These are phyloP conservation scores for Pogonophryne albipinna DNA, from an alignment of 2,797 vertebrate species.

Conservation along the genomic window DNA sequence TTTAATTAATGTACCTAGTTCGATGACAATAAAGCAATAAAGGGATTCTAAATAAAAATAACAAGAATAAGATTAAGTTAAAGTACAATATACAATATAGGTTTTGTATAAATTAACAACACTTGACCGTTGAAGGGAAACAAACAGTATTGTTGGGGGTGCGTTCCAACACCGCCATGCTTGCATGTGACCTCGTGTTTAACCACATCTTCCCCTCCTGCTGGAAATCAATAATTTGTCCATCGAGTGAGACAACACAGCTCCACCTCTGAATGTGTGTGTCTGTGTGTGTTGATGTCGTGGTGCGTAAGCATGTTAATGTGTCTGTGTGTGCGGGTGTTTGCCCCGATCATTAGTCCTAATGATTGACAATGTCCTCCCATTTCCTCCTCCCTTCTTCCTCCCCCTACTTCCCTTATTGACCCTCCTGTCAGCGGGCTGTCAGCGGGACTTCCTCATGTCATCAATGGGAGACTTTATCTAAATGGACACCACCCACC, in stretches of 20 bases:
- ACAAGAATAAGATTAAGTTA: too few relatives aligned
- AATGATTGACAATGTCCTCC: constrained; percentile 79
- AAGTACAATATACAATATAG: too few relatives aligned
- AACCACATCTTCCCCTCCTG: constrained; percentile 55
- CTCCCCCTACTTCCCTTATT: constrained; percentile 73
- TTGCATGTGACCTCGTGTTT: constrained; percentile 58
- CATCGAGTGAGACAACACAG: constrained; percentile 28
- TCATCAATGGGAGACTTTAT: constrained; percentile 80
- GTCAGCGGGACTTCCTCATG: constrained; percentile 73
- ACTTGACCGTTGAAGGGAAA: background rate
- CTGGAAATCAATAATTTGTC: constrained; percentile 63
- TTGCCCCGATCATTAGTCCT: constrained; percentile 64
- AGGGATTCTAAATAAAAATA: too few relatives aligned
- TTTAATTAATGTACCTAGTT: too few relatives aligned
- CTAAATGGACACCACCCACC: constrained; percentile 64
- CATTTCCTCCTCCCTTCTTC: constrained; percentile 38
- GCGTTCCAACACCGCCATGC: constrained; percentile 37
- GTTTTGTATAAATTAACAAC: constrained; percentile 1
- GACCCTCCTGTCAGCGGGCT: constrained; percentile 76
- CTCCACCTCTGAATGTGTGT: constrained; percentile 8
- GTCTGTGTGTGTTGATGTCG: constrained; percentile 24
- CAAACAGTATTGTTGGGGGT: background rate
- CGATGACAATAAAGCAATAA: too few relatives aligned
- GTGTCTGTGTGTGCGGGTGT: constrained; percentile 29
- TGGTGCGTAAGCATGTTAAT: constrained; percentile 39